Evolutionary conservation across 2,797 vertebrate species (phyloP), one percentile per base, ranked within the genome.

Genomic region (Sorex maritimensis): DNA sequence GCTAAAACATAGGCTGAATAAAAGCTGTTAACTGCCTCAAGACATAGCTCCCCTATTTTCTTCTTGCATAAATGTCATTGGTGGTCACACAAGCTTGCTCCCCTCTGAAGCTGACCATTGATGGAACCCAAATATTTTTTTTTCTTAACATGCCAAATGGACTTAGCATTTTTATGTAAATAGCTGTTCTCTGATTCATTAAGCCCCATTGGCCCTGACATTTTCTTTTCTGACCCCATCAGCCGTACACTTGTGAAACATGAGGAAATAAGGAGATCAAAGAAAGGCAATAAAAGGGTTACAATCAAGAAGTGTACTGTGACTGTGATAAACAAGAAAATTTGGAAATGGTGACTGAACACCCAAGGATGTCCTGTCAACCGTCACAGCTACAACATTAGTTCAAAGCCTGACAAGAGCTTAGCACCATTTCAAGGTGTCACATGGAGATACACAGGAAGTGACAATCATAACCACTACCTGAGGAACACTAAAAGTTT

Each of bases 121-220:
- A 80, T 74, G 94, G 78, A 94, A 93, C 63, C 72, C 75, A 87
- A 23, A 41, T 38, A 4, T 52, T 68, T 68, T 44, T 28, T 28
- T 93, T 86, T 52, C 58, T 4, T 58, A 91, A 84, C 94, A 74
- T 78, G 44, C 41, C 65, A 30, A 75, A 95, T 95, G 81, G 89
- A 74, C 61, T 73, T 86, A 86, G 89, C 75, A 95, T 97, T 96
- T 97, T 94, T 78, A 96, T 97, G 96, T 88, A 95, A 97, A 97
- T 95, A 77, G 77, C 91, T 90, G n/a, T 74, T 80, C 75, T 90
- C 82, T 95, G 94, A 95, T 93, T 95, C 94, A 95, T 96, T 94
- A 87, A 91, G 44, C 34, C 44, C 91, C 65, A 24, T 55, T 92
- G 96, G 78, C 84, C 78, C 87, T 95, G 96, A 93, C 95, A 92